phyloP scores from a whole-genome alignment of 2,797 vertebrate species.

The Anableps anableps region DNA sequence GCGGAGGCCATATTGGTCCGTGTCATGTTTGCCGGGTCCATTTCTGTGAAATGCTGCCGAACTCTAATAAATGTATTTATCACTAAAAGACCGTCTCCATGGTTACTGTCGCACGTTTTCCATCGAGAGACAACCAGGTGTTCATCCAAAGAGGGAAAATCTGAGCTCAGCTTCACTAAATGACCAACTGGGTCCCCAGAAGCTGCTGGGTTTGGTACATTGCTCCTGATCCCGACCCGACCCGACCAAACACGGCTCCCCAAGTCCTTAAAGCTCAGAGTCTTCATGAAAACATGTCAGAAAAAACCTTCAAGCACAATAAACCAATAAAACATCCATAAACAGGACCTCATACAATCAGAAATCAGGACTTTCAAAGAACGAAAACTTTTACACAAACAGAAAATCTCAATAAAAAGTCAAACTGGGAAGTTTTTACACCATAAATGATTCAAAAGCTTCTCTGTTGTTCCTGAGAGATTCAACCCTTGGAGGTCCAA shows the following conservation, averaged over 20 bases:
- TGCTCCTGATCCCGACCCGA: no score
- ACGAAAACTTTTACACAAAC: background rate
- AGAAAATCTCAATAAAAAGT: background rate
- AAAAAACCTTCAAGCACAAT: background rate
- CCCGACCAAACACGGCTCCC: no score
- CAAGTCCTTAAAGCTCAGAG: background rate
- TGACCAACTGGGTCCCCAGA: background rate
- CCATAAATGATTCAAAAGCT: no score
- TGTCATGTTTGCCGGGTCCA: slow-evolving; percentile 76
- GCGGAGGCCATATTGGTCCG: slow-evolving; percentile 90
- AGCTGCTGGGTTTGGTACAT: no score
- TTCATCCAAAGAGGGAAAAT: background rate
- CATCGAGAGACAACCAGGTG: background rate
- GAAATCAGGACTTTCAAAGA: background rate
- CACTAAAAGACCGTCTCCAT: slow-evolving; percentile 12
- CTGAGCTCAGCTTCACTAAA: background rate
- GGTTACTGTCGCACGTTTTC: background rate
- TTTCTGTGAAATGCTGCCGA: slow-evolving; percentile 95
- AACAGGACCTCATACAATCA: background rate
- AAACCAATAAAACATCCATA: background rate
- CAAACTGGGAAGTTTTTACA: no score
- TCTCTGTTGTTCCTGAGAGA: no score
- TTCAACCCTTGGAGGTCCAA: no score
- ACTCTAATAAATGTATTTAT: slow-evolving; percentile 83
- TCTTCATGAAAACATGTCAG: background rate